Percentiles rank a stretch among this genome's conserved stretches.
Evolutionary conservation across 2,113 vertebrate genomes (phyloP).

Genomic region (Etia nguti): DNA sequence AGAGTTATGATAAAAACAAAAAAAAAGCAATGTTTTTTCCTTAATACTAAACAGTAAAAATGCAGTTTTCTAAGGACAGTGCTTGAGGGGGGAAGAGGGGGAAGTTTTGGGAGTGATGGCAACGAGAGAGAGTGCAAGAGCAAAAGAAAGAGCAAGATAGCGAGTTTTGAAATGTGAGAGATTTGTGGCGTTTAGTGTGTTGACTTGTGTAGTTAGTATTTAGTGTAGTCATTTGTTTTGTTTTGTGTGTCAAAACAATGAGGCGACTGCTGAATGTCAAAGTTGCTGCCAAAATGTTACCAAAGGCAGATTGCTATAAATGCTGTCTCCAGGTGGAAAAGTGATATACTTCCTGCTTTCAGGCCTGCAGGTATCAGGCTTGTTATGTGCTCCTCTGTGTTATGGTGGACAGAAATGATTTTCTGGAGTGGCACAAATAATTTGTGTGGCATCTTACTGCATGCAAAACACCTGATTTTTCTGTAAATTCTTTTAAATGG

Average conservation of each 20-base stretch:
- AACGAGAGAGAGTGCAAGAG: not conserved
- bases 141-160: not conserved
- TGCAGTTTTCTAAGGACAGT: too few relatives aligned
- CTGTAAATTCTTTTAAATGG: not conserved
- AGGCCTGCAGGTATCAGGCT: not conserved
- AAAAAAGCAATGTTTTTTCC: not conserved
- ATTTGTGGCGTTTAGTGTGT: not conserved
- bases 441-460: not conserved
- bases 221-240: not conserved
- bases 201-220: not conserved
- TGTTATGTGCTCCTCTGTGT: not conserved
- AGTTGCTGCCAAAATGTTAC: too few relatives aligned
- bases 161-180: not conserved
- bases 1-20: not conserved
- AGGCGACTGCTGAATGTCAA: too few relatives aligned
- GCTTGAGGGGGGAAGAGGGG: too few relatives aligned
- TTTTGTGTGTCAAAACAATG: not conserved
- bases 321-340: too few relatives aligned
- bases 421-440: not conserved
- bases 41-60: not conserved
- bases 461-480: not conserved
- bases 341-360: not conserved
- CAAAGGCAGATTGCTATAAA: too few relatives aligned
- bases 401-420: not conserved
- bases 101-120: too few relatives aligned